These are phyloP conservation scores for Limnephilus lunatus DNA, from an alignment of 2,888 invertebrate genomes.

Conservation along the genomic window DNA sequence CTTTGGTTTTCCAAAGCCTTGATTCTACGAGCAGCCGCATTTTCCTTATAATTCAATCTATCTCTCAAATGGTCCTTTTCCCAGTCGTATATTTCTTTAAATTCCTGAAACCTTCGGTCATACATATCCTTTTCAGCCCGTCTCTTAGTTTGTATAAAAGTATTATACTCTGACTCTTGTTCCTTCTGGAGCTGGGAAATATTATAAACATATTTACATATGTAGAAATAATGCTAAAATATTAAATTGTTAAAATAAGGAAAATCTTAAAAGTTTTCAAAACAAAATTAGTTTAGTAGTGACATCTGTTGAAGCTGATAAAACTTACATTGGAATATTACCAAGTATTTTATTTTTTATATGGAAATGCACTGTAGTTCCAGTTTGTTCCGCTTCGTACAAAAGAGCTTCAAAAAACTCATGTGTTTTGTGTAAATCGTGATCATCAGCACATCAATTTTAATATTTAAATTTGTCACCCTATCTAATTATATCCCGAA, in stretches of 20 bases:
- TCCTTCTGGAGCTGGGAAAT: constrained; percentile 60
- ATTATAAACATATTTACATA: background rate
- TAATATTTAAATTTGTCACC: background rate
- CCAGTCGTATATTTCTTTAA: constrained; percentile 61
- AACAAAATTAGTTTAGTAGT: background rate
- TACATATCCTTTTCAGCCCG: constrained; percentile 56
- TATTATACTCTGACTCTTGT: constrained; percentile 61
- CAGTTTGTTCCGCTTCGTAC: background rate
- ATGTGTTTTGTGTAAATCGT: background rate
- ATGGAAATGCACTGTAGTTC: background rate
- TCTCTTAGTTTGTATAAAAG: constrained; percentile 56
- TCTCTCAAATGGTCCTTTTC: constrained; percentile 60
- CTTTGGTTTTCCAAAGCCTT: constrained; percentile 53
- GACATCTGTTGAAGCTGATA: background rate
- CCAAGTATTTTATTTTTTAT: background rate
- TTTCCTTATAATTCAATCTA: constrained; percentile 56
- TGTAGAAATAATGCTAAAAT: background rate
- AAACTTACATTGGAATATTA: background rate
- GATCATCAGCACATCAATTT: background rate
- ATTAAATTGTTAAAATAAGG: no score
- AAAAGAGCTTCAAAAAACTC: background rate
- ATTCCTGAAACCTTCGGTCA: constrained; percentile 54
- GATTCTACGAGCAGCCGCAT: constrained; percentile 56
- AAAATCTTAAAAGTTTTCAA: background rate
- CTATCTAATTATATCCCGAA: background rate